A percentile compares a stretch with the other conserved stretches of the same genome.
Evolutionary conservation across 2,113 vertebrate species (phyloP).

Genomic region (Sula dactylatra): DNA sequence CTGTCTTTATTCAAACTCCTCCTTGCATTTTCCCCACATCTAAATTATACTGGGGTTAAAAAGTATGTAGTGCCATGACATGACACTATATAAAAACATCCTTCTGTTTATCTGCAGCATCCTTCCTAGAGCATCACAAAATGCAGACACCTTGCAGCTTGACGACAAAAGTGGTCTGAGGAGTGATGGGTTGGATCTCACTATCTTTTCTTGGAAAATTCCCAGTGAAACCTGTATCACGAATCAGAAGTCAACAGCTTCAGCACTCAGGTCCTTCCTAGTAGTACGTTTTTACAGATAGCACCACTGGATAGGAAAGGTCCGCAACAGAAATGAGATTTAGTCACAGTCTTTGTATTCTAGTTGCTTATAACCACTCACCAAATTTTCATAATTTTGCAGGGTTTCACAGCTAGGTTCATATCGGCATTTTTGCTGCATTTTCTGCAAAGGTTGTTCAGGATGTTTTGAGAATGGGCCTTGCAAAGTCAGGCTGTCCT

Average conservation of each 20-base stretch:
- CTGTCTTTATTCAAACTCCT: background rate
- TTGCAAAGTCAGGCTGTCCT: background rate
- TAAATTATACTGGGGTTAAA: background rate
- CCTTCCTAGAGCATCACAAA: background rate
- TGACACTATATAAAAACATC: background rate
- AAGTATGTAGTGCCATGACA: background rate
- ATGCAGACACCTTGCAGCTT: rapidly evolving
- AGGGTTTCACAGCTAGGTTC: background rate
- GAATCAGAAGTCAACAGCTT: background rate
- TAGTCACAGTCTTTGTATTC: background rate
- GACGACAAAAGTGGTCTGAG: background rate
- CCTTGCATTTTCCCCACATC: background rate
- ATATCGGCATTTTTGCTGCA: background rate
- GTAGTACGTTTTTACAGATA: rapidly evolving
- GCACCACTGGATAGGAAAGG: background rate
- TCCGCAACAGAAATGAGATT: background rate
- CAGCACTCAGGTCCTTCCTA: background rate
- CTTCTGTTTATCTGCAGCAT: background rate
- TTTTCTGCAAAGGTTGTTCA: background rate
- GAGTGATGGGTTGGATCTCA: background rate
- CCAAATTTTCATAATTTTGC: background rate
- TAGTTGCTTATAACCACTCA: background rate
- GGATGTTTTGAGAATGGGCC: background rate
- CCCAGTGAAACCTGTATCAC: background rate
- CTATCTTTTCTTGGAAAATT: background rate